Percentiles rank a stretch among this genome's conserved stretches.
phyloP scores from a whole-genome alignment of 2,113 vertebrate genomes.

The Sitta europaea region DNA sequence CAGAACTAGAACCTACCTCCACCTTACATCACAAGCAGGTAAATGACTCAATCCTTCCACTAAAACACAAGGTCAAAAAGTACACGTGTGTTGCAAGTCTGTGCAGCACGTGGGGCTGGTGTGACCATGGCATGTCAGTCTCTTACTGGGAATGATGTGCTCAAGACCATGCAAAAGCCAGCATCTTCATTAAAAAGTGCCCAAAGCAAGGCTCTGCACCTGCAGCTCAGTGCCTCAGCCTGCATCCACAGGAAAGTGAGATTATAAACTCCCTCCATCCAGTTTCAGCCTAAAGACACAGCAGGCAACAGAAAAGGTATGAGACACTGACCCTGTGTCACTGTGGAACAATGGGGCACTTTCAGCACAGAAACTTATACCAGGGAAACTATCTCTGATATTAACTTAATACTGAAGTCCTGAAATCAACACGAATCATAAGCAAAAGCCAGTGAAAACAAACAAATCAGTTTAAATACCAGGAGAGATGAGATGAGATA shows the following conservation, averaged over 20 bases:
- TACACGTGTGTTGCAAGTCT: neutral
- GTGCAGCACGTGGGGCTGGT: neutral
- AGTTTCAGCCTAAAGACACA: neutral
- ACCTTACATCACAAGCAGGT: neutral
- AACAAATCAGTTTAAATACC: neutral
- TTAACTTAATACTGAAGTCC: neutral
- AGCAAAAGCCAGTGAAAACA: neutral
- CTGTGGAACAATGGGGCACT: accelerated
- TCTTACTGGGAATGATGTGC: neutral
- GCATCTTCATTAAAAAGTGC: neutral
- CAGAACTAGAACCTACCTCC: neutral
- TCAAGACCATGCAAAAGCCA: neutral
- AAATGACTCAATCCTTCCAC: neutral
- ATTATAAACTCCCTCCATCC: too few relatives aligned
- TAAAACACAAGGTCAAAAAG: neutral
- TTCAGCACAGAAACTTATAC: neutral
- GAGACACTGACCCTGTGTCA: neutral
- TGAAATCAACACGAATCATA: neutral
- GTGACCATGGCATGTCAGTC: neutral
- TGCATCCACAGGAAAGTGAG: neutral
- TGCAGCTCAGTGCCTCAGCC: neutral
- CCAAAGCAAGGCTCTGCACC: neutral
- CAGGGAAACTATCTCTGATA: neutral
- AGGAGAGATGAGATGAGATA: neutral
- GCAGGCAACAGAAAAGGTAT: neutral